Base-by-base conservation (phyloP, 2,113 vertebrate species). In the Myotis yumanensis region DNA sequence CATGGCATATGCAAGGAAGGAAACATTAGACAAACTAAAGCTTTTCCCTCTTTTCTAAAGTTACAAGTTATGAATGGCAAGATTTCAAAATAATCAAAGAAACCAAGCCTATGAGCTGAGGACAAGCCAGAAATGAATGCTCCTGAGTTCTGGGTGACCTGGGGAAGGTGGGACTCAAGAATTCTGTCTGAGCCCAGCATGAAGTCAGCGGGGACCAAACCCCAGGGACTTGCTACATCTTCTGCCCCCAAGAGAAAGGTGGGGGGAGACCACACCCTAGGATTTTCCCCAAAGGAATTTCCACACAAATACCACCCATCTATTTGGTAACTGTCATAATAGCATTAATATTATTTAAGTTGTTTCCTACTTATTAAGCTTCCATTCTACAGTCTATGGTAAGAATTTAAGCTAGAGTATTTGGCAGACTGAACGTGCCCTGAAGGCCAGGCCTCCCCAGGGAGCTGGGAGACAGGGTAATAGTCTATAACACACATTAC, bases 21-120 rank as follows among this genome's bases (percentile, higher is more conserved):
- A 72, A 91, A 85, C 28, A 25, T 7, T 5, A 80, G 30, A 43
- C 30, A 91, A 86, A 95, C 72, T 40, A 91, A 86, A 86, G 5
- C 6, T 28, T 71, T 71, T 12, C 15, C 48, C 4, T 40, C 37
- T 57, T 86, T 94, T 54, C 62, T 88, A 35, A 86, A 91, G 71
- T 86, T 76, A 80, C 6, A 86, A 82, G 10, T 62, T 90, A 73
- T 54, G 14, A 86, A 89, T 57, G 11, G 48, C 59, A 95, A 94
- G 43, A 89, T 86, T 96, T 96, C 20, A 76, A 96, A 87, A n/a
- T 71, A 93, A 73, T 16, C 71, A 32, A 62, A 89, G 92, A 86
- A 79, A 82, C 28, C 69, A 89, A 12, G 22, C 30, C 54, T 73
- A 59, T 1, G 8, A 71, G 30, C 28, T 71, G 28, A 84, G 57